Percentiles rank a stretch among this genome's conserved stretches.
Conservation (phyloP, 2,888 invertebrate species). For the Parthenolecanium corni region DNA sequence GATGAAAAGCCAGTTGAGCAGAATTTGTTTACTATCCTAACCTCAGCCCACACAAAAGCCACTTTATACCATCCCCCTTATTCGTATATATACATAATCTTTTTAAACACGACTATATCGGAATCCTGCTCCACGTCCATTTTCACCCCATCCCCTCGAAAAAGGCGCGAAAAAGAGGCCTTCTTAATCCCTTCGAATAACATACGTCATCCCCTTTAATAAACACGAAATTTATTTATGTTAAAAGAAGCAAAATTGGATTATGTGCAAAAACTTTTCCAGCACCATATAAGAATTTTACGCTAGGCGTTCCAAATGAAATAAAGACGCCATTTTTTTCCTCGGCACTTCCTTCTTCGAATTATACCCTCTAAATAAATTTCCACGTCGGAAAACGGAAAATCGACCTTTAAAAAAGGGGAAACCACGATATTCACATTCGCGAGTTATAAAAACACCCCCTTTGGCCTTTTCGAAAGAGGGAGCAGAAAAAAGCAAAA, state of each 20-base stretch:
- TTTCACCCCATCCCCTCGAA: background rate
- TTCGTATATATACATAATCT: slow-evolving; percentile 2
- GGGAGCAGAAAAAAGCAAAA: too few species aligned
- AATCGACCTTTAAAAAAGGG: too few species aligned
- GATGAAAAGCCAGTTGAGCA: slow-evolving; percentile 10
- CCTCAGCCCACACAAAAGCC: background rate
- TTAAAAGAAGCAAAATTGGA: slow-evolving; percentile 8
- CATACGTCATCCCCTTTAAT: slow-evolving; percentile 16
- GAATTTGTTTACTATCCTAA: slow-evolving; percentile 8
- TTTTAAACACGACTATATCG: slow-evolving; percentile 13
- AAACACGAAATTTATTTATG: slow-evolving; percentile 19
- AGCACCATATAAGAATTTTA: too few species aligned
- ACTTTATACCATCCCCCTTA: too few species aligned
- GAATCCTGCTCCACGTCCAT: slow-evolving; percentile 1
- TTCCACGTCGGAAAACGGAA: too few species aligned
- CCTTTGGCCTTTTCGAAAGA: too few species aligned
- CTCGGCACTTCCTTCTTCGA: too few species aligned
- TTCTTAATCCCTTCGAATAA: slow-evolving; percentile 3
- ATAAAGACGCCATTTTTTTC: slow-evolving; percentile 10
- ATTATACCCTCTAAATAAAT: too few species aligned
- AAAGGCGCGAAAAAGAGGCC: background rate
- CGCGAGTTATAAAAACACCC: too few species aligned
- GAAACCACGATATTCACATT: too few species aligned
- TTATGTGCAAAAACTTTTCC: background rate
- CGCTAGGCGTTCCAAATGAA: background rate